Evolutionary conservation across 1,140 invertebrate genomes (phyloP).

Genomic region (Euura saliciscinereae): DNA sequence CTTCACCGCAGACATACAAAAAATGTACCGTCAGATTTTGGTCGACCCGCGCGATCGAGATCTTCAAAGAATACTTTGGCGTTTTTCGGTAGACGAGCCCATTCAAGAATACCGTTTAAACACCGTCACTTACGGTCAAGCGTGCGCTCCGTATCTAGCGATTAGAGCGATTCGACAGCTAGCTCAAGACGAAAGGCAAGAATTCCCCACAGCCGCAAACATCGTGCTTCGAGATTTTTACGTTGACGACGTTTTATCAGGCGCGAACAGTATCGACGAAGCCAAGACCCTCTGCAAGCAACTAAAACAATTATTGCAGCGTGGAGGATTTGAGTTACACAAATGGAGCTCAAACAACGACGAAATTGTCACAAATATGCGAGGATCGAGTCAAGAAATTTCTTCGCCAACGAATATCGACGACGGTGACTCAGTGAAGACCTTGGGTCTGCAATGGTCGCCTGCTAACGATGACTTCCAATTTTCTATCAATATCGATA

Average conservation of each 20-base stretch:
- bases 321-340: slow-evolving; percentile 34
- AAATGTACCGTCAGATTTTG: slow-evolving; percentile 45
- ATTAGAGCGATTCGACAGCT: slow-evolving; percentile 38
- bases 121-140: slow-evolving; percentile 51
- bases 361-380: slow-evolving; percentile 29
- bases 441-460: slow-evolving; percentile 40
- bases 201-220: slow-evolving; percentile 33
- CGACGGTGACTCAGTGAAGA: slow-evolving; percentile 28
- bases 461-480: slow-evolving; percentile 26
- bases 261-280: slow-evolving; percentile 24
- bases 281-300: slow-evolving; percentile 28
- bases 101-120: slow-evolving; percentile 37
- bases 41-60: slow-evolving; percentile 29
- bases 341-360: slow-evolving; percentile 45
- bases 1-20: slow-evolving; percentile 32
- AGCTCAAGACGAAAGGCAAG: slow-evolving; percentile 30
- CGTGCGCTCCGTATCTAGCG: slow-evolving; percentile 40
- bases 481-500: not conserved
- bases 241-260: slow-evolving; percentile 41
- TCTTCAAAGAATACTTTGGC: slow-evolving; percentile 44
- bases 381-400: too few relatives aligned
- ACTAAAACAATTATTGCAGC: slow-evolving; percentile 29
- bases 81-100: slow-evolving; percentile 15
- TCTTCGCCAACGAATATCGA: slow-evolving; percentile 19
- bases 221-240: slow-evolving; percentile 24